Evolutionary conservation across 2,888 invertebrate species (phyloP), one percentile per base, ranked within the genome.

Genomic region (Acrobasis repandana): DNA sequence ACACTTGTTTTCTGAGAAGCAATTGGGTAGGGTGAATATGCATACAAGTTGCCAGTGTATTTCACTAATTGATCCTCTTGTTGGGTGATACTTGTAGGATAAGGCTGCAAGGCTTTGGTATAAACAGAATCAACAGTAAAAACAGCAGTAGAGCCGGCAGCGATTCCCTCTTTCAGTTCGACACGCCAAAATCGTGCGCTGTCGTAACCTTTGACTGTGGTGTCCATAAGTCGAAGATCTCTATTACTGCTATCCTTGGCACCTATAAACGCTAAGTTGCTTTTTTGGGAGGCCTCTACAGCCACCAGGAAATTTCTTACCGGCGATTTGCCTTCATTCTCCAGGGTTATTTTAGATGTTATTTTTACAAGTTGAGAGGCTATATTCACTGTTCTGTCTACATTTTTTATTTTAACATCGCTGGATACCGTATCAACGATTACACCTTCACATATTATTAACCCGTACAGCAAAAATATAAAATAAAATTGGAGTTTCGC

Each of bases 61-160:
- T 96, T 94, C 0, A 99, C 97, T 67, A 98, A 93, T 79, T 99
- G 99, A 75, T 97, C 97, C 76, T 99, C 99, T 65, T 96, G 95
- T 83, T 99, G 99, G 0, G 95, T 93, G 64, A 99, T 98, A 71
- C 96, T 94, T 10, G 95, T 95, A 1, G 99, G 99, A 86, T 96
- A 97, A 0, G 99, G 97, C 36, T 90, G 82, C 34, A 99, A 90
- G 15, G 95, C 93, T 78, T 97, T 96, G 0, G 96, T 95, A 57
- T 95, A 95, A 0, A 97, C 94, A 9, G 94, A 93, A 77, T 98
- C 97, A 0, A 97, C 88, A 43, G 93, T 93, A 20, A 96, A 80
- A 9, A 92, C 83, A 3, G 93, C 86, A 0, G 94, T 92, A 46
- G 94, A 93, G 3, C 94, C 94, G 4, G 93, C 87, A 46, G 92